A percentile compares a stretch with the other conserved stretches of the same genome.
These are phyloP conservation scores for Neuroterus valhalla DNA, from an alignment of 1,140 invertebrate genomes.

Conservation along the genomic window DNA sequence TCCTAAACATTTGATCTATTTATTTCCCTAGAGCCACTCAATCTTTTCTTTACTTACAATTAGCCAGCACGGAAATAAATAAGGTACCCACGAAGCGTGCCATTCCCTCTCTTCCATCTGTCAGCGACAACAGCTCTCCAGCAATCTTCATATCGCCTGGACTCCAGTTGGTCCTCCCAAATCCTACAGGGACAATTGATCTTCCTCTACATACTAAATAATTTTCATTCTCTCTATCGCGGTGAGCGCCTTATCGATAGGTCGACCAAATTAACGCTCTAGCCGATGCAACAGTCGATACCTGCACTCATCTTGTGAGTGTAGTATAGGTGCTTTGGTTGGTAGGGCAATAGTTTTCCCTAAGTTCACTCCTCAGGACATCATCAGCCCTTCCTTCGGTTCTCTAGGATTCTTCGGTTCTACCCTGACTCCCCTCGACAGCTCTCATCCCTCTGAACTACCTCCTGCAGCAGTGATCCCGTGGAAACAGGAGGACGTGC, in stretches of 20 bases:
- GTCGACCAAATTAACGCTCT: constrained; percentile 51
- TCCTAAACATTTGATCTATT: too few species aligned
- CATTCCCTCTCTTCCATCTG: neutral
- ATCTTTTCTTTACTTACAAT: constrained; percentile 1
- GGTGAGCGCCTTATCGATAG: neutral
- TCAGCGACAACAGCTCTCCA: constrained; percentile 1
- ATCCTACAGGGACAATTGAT: constrained; percentile 43
- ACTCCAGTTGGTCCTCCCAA: constrained; percentile 38
- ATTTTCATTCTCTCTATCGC: neutral
- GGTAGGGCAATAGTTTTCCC: constrained; percentile 63
- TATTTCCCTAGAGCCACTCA: neutral
- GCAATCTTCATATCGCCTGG: constrained; percentile 27
- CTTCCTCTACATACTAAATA: constrained; percentile 3
- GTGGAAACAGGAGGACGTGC: constrained; percentile 55
- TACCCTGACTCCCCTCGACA: constrained; percentile 40
- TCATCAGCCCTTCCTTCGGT: constrained; percentile 50
- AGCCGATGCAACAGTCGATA: neutral
- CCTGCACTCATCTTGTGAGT: neutral
- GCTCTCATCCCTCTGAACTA: constrained; percentile 52
- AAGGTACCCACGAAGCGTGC: neutral
- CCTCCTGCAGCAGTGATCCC: constrained; percentile 63
- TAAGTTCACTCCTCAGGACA: constrained; percentile 63
- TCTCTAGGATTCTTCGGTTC: constrained; percentile 19
- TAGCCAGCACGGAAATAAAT: neutral
- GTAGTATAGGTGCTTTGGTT: constrained; percentile 47